Base-by-base conservation (phyloP, 1,140 invertebrate genomes). In the Caenorhabditis brenneri region DNA sequence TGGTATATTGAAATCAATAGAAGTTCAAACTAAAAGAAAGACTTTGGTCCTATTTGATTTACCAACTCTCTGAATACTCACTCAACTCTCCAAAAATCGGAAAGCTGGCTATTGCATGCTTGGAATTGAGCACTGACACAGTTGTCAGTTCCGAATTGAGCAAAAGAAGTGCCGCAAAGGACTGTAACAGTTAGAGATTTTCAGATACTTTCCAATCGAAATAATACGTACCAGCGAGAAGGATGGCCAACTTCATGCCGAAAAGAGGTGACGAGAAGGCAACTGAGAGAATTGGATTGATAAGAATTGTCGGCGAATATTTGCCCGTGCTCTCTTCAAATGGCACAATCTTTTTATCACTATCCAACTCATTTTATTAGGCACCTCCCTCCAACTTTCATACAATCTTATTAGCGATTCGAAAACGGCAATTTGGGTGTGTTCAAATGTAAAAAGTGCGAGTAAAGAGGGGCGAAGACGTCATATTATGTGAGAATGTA, bases 141-240 rank as follows among this genome's bases (percentile, higher is more conserved):
- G 81, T 82, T 82, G 33, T 82, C 81, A 22, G 81, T 82, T 46
- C 81, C 81, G 42, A 27, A 46, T 48, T 65, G 81, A 49, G 22
- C 81, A 39, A 58, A 22, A 29, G 29, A 58, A n/a, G 22, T 24
- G 15, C 42, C 27, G 22, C 36, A 58, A 16, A 82, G 36, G 29
- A 42, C 39, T 42, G 55, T 12, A 51, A 51, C 10, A 53, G 16
- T 15, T 16, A 31, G 42, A 81, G 22, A 10, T 33, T 7, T 9
- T 22, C 29, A 31, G 24, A 42, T 79, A 46, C 12, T 55, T 80
- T 29, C 16, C 4, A 12, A 22, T 80, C 51, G 4, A 80, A 80
- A 16, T n/a, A n/a, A n/a, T n/a, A 81, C 80, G 29, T 81, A 74
- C 65, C 65, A 42, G 65, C 65, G n/a, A 74, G 29, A 74, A 74